Percentiles rank a stretch among this genome's conserved stretches.
These are phyloP conservation scores for Aurelia aurita complex sp. Pacific DNA, from an alignment of 30 jellyfish, hydroid and myxozoan genomes.

Conservation along the genomic window DNA sequence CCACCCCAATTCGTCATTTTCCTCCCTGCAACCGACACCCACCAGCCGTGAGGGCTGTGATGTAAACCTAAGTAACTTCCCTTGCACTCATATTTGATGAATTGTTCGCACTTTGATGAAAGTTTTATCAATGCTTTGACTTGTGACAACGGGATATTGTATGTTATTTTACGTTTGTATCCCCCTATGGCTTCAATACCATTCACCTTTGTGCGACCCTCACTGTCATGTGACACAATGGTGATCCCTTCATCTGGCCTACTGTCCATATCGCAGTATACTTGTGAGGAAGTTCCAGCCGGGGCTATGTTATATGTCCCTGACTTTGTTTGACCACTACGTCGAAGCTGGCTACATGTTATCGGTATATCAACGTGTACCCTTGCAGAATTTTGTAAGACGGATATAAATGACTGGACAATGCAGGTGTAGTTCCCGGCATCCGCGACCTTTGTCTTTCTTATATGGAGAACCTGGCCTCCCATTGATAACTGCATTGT, in stretches of 20 bases:
- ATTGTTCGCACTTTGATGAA: conserved; percentile 14
- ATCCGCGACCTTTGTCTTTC: not conserved
- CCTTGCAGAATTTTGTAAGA: not conserved
- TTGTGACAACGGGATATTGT: not conserved
- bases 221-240: conserved; percentile 30
- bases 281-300: not conserved
- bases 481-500: not conserved
- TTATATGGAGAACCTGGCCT: not conserved
- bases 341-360: not conserved
- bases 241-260: conserved; percentile 17
- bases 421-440: conserved; percentile 4
- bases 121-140: conserved; percentile 6
- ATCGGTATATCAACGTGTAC: not conserved
- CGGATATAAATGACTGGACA: not conserved
- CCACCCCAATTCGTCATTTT: conserved; percentile 44
- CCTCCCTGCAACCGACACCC: conserved; percentile 29
- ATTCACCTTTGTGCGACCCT: not conserved
- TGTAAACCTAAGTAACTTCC: conserved; percentile 12
- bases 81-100: conserved; percentile 14
- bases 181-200: conserved; percentile 10
- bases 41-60: conserved; percentile 16
- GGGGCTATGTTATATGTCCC: conserved; percentile 12
- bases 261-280: conserved; percentile 28
- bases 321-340: not conserved
- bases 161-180: not conserved